Conservation (phyloP, 2,797 vertebrate species). For the Parotocinclus haroldoi region DNA sequence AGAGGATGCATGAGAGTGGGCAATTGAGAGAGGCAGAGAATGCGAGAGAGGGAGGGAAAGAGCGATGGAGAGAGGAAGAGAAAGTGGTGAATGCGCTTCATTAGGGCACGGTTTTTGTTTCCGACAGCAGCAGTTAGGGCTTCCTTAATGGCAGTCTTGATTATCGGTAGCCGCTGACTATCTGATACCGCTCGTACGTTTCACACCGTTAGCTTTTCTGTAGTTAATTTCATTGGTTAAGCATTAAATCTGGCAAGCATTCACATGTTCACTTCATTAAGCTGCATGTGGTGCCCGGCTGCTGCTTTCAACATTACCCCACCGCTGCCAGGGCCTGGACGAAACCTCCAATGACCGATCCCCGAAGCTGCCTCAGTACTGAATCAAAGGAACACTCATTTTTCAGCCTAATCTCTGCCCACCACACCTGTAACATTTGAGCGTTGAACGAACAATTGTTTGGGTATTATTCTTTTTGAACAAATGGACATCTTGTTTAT, state of each 20-base stretch:
- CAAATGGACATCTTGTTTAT: no score
- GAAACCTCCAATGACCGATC: slow-evolving; percentile 14
- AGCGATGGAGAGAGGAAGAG: slow-evolving; percentile 17
- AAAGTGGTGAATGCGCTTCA: slow-evolving; percentile 55
- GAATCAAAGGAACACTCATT: no score
- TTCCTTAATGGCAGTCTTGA: slow-evolving; percentile 47
- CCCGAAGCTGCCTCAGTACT: no score
- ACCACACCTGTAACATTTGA: no score
- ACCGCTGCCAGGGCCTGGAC: slow-evolving; percentile 8
- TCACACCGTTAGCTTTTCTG: neutral
- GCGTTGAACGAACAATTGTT: no score
- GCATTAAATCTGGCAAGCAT: slow-evolving; percentile 6
- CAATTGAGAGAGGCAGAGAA: slow-evolving; percentile 7
- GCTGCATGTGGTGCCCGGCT: slow-evolving; percentile 47
- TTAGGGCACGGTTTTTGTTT: slow-evolving; percentile 69
- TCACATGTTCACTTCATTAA: slow-evolving; percentile 18
- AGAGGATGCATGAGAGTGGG: slow-evolving; percentile 44
- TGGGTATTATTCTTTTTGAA: no score
- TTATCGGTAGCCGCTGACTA: neutral
- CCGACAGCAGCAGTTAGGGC: slow-evolving; percentile 59
- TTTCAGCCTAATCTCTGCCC: no score
- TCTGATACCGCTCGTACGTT: neutral
- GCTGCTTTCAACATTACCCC: slow-evolving; percentile 49
- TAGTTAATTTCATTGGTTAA: slow-evolving; percentile 14
- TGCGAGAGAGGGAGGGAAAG: neutral